Conservation (phyloP, 2,888 invertebrate species). For the Cephus nigrinus region DNA sequence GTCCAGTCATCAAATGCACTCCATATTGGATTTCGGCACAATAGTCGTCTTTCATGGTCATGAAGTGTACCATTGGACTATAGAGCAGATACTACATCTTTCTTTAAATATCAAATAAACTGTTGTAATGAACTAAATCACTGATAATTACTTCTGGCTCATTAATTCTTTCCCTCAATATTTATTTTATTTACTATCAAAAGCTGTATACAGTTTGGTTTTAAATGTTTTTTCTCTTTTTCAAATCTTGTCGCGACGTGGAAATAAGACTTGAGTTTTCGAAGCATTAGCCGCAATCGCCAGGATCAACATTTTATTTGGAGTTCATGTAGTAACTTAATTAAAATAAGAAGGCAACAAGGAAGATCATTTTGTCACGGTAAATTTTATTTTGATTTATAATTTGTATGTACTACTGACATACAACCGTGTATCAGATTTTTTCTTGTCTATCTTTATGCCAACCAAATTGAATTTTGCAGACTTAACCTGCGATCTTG, state of each 20-base stretch:
- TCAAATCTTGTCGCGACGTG: neutral
- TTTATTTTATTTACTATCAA: neutral
- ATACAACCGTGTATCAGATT: neutral
- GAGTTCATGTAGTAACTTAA: neutral
- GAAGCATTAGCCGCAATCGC: neutral
- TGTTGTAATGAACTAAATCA: neutral
- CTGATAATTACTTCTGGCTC: neutral
- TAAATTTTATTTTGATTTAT: neutral
- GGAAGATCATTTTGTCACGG: neutral
- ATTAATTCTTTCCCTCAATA: neutral
- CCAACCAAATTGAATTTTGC: neutral
- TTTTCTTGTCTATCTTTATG: no score
- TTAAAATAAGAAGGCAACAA: neutral
- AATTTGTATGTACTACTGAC: neutral
- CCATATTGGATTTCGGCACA: conserved; percentile 38
- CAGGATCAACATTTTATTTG: neutral
- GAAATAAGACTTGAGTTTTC: neutral
- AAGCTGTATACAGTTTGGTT: neutral
- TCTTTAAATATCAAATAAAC: neutral
- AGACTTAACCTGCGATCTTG: neutral
- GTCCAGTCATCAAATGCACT: conserved; percentile 40
- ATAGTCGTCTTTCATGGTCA: neutral
- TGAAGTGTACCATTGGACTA: neutral
- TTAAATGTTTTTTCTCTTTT: neutral
- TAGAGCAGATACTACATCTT: neutral